Conservation (phyloP, 2,113 vertebrate species). For the Cebus imitator region DNA sequence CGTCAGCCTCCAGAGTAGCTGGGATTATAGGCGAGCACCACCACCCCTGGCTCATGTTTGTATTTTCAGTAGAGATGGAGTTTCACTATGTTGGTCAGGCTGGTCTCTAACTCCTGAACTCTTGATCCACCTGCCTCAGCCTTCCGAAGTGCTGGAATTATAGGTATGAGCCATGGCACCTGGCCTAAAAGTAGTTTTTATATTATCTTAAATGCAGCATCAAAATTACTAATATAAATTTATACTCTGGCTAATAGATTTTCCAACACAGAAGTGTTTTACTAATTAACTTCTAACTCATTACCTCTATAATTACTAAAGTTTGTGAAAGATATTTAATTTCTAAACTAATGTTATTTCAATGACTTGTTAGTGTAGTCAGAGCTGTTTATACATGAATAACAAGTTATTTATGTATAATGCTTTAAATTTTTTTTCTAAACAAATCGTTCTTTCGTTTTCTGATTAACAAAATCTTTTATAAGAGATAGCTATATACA, state of each 20-base stretch:
- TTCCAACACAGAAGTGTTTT: neutral
- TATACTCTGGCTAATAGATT: neutral
- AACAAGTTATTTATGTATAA: neutral
- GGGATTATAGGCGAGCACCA: too few species aligned
- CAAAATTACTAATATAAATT: neutral
- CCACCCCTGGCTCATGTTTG: too few species aligned
- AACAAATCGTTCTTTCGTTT: neutral
- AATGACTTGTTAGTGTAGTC: neutral
- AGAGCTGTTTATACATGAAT: neutral
- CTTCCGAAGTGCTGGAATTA: too few species aligned
- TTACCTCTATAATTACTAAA: neutral
- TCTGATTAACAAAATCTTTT: neutral
- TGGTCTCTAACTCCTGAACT: too few species aligned
- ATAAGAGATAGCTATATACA: neutral
- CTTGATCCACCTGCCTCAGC: too few species aligned
- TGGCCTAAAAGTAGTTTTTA: neutral
- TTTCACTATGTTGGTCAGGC: too few species aligned
- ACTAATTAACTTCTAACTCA: neutral
- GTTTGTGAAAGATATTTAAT: neutral
- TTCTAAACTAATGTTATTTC: neutral
- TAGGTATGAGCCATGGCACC: too few species aligned
- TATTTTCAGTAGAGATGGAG: too few species aligned
- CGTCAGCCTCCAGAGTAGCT: too few species aligned
- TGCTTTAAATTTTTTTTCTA: neutral
- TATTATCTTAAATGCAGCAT: neutral